A percentile compares a stretch with the other conserved stretches of the same genome.
Conservation (phyloP, 2,113 vertebrate species). For the Protobothrops mucrosquamatus region DNA sequence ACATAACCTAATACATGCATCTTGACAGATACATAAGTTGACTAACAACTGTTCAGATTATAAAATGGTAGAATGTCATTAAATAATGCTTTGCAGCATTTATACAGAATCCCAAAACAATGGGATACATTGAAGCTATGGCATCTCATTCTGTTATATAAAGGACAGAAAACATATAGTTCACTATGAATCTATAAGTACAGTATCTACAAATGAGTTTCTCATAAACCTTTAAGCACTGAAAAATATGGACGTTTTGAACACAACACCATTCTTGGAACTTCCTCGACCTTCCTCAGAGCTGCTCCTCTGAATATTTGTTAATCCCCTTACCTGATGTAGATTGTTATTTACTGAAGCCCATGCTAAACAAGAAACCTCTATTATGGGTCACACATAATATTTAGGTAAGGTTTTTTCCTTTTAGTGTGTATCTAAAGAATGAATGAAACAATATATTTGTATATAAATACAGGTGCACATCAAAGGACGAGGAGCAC, state of each 20-base stretch:
- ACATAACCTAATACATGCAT: neutral
- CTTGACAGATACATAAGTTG: neutral
- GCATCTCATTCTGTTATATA: neutral
- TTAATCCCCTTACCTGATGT: neutral
- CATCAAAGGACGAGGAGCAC: neutral
- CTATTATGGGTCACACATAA: too few species aligned
- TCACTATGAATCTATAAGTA: neutral
- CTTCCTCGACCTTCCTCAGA: neutral
- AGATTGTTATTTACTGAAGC: neutral
- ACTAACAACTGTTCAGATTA: neutral
- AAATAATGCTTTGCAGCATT: neutral
- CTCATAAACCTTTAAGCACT: neutral
- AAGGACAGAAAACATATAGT: neutral
- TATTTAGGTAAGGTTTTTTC: neutral
- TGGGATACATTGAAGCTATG: neutral
- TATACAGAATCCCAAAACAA: neutral
- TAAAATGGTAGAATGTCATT: neutral
- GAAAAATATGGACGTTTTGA: neutral
- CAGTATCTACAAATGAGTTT: neutral
- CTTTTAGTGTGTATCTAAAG: neutral
- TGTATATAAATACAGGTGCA: neutral
- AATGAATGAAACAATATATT: neutral
- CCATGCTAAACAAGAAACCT: neutral
- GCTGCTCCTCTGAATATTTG: neutral
- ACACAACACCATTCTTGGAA: neutral